Evolutionary conservation across 2,113 vertebrate genomes (phyloP).

Genomic region (Bufo gargarizans): DNA sequence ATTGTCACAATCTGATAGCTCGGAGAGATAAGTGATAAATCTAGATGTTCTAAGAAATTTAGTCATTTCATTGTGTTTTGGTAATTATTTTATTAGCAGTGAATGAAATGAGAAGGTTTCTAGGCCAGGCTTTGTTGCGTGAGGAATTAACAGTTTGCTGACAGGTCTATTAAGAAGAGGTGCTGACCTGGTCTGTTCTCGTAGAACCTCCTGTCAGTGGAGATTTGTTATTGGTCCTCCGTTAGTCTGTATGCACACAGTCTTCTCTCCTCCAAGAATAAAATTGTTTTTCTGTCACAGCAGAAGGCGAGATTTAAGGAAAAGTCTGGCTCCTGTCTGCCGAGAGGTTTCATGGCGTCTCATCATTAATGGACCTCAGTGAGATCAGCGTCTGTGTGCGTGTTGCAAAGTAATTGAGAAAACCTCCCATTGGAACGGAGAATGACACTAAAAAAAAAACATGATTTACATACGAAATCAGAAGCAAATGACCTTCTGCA

Average conservation of each 20-base stretch:
- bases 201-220: not conserved
- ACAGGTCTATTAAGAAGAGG: slow-evolving; percentile 33
- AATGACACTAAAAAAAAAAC: not conserved
- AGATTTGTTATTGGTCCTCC: not conserved
- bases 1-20: slow-evolving; percentile 30
- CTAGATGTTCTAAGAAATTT: not conserved
- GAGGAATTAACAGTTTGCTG: slow-evolving; percentile 32
- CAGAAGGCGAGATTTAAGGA: slow-evolving; percentile 16
- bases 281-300: slow-evolving; percentile 2
- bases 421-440: not conserved
- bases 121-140: not conserved
- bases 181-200: slow-evolving; percentile 15
- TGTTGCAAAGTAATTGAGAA: not conserved
- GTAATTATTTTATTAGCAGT: slow-evolving; percentile 22
- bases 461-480: not conserved
- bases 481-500: slow-evolving; percentile 14
- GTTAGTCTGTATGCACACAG: not conserved
- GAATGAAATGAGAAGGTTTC: slow-evolving; percentile 26
- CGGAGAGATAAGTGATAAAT: slow-evolving; percentile 17
- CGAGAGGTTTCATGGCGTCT: not conserved
- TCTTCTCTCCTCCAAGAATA: not conserved
- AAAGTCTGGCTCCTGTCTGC: slow-evolving; percentile 28
- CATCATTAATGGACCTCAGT: slow-evolving; percentile 10
- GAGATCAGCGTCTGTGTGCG: slow-evolving; percentile 3
- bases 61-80: slow-evolving; percentile 25